Base-by-base conservation (phyloP, 2,888 invertebrate species). In the Lasioglossum villosulum region DNA sequence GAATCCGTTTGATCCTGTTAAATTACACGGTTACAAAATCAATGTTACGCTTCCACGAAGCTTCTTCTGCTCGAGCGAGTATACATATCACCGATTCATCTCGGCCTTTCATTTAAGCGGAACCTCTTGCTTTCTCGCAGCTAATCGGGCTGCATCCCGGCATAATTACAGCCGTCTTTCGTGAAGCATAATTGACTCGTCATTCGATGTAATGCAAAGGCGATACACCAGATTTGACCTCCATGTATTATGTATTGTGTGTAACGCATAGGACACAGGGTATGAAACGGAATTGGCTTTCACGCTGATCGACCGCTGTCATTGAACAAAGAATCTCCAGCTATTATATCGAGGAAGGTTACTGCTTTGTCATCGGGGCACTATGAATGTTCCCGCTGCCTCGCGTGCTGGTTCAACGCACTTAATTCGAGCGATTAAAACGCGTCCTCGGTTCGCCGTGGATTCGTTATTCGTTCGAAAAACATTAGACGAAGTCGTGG, bases 391-490 rank as follows among this genome's bases (percentile, higher is more conserved):
- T 72, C 39, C 76, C 72, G 71, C 70, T 48, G 75, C 71, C 56
- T 30, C 45, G 48, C 80, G 68, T 85, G 86, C 75, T 27, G 75
- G 73, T 73, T 82, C 83, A 68, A 87, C 75, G 73, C 59, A 84
- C 82, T 89, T 92, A 92, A 91, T 92, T 85, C 88, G 88, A 88
- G 77, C 88, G 91, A 91, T 92, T 91, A 90, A 91, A 92, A 89
- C 86, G 86, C 90, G 87, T 86, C 88, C 90, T 85, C 79, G 66
- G 73, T 77, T 78, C 85, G 82, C 83, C 87, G 59, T 77, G 79
- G 81, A 42, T 39, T 37, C 37, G 37, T 37, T 37, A 81, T 84
- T 68, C 59, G 82, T 87, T 90, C 89, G 85, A 89, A 90, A 91
- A 90, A 90, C 90, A 86, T 88, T 73, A 37, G 23, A 30, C 74